Conservation (phyloP, 2,797 vertebrate species). For the Eupleurogrammus muticus region DNA sequence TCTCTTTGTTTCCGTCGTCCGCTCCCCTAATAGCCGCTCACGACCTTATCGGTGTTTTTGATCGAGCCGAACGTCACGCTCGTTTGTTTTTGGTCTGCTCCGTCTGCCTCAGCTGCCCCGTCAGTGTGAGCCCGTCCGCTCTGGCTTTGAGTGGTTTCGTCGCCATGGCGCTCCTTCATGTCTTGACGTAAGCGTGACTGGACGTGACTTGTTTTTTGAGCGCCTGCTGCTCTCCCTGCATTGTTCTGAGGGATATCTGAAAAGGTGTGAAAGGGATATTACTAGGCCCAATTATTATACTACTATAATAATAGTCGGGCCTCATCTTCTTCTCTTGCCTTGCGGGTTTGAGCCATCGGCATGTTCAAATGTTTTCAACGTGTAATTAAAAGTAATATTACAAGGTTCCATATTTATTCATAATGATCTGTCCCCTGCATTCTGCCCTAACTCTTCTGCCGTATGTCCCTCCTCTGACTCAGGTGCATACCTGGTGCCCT, state of each 20-base stretch:
- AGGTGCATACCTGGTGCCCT: constrained; percentile 98
- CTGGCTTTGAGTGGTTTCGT: constrained; percentile 57
- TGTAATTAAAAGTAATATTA: too few relatives aligned
- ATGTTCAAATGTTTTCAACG: too few relatives aligned
- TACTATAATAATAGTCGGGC: too few relatives aligned
- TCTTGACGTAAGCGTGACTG: constrained; percentile 71
- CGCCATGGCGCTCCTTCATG: constrained; percentile 72
- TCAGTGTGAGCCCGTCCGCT: constrained; percentile 35
- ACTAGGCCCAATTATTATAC: too few relatives aligned
- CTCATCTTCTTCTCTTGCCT: too few relatives aligned
- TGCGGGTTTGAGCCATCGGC: too few relatives aligned
- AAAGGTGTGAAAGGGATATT: constrained; percentile 12
- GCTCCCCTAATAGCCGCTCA: constrained; percentile 46
- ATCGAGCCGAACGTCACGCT: constrained; percentile 36
- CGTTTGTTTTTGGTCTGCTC: constrained; percentile 49
- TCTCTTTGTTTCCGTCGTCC: constrained; percentile 51
- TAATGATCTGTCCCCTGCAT: too few relatives aligned
- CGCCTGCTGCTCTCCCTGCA: constrained; percentile 27
- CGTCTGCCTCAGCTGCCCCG: constrained; percentile 28
- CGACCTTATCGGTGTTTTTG: constrained; percentile 33
- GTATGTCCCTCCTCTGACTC: constrained; percentile 26
- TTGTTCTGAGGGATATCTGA: constrained; percentile 32
- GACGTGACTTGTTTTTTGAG: constrained; percentile 59
- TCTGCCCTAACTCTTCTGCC: background rate
- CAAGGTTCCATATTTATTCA: too few relatives aligned